Conservation (phyloP, 2,113 vertebrate genomes). For the Eonycteris spelaea region DNA sequence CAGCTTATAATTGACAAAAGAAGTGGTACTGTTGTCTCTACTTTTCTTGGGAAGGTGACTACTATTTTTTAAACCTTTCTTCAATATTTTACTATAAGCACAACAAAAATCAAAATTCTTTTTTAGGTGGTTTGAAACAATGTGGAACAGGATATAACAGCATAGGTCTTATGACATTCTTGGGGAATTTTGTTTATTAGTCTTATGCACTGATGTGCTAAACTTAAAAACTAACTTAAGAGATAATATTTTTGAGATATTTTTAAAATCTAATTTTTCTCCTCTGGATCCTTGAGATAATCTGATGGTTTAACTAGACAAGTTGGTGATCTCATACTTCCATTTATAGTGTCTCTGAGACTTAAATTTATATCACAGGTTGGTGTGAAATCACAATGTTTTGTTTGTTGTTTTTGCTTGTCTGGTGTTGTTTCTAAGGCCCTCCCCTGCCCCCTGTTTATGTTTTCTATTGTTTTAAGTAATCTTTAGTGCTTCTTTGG, state of each 20-base stretch:
- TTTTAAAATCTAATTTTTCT: background rate
- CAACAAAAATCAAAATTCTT: background rate
- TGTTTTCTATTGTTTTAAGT: background rate
- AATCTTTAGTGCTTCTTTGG: background rate
- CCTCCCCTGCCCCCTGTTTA: rapidly evolving
- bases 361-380: background rate
- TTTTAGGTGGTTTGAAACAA: background rate
- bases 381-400: background rate
- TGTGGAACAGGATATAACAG: background rate
- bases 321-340: background rate
- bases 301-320: background rate
- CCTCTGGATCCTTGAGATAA: conserved; percentile 4
- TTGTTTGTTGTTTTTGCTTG: background rate
- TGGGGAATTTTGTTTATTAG: background rate
- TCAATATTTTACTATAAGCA: background rate
- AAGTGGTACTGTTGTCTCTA: background rate
- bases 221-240: background rate
- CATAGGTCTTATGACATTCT: background rate
- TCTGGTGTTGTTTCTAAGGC: background rate
- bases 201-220: background rate
- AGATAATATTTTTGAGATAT: background rate
- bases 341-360: background rate
- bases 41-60: background rate
- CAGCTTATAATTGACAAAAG: background rate
- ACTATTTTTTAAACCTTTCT: background rate